Percentiles rank a stretch among this genome's conserved stretches.
Evolutionary conservation across 1,140 invertebrate species (phyloP).

Genomic region (Lepidurus arcticus): DNA sequence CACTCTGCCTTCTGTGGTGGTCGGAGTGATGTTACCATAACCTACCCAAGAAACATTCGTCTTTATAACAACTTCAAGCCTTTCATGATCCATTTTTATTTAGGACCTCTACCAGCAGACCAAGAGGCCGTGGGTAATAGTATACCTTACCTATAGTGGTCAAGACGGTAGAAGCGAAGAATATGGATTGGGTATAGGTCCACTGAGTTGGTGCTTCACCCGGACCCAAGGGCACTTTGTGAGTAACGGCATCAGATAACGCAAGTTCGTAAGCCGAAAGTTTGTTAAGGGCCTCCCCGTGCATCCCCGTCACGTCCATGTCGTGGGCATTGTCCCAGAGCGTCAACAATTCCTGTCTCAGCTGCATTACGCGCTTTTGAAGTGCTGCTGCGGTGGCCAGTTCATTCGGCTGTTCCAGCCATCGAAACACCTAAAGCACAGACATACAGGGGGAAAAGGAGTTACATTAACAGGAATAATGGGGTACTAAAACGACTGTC

Average conservation of each 20-base stretch:
- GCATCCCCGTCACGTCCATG: neutral
- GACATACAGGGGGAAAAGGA: neutral
- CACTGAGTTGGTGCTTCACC: slow-evolving; percentile 54
- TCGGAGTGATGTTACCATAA: slow-evolving; percentile 47
- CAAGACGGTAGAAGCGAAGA: slow-evolving; percentile 75
- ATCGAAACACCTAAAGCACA: slow-evolving; percentile 32
- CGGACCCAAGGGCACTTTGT: slow-evolving; percentile 37
- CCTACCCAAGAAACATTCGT: slow-evolving; percentile 36
- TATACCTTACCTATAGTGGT: slow-evolving; percentile 66
- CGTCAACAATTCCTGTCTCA: slow-evolving; percentile 27
- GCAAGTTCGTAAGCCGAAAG: neutral
- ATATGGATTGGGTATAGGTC: slow-evolving; percentile 70
- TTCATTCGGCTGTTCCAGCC: slow-evolving; percentile 35
- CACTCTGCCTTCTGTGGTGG: slow-evolving; percentile 49
- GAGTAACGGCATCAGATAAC: slow-evolving; percentile 36
- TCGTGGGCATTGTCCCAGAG: slow-evolving; percentile 31
- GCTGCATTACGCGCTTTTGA: slow-evolving; percentile 26
- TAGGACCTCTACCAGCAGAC: too few species aligned
- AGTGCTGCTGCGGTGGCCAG: slow-evolving; percentile 29
- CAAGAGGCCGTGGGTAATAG: too few species aligned
- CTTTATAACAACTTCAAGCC: neutral
- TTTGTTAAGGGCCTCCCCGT: slow-evolving; percentile 28
- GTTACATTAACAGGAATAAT: neutral
- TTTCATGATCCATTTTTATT: neutral
- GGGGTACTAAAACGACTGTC: neutral